phyloP scores from a whole-genome alignment of 2,113 vertebrate species.

The Chaetorhynchus papuensis region DNA sequence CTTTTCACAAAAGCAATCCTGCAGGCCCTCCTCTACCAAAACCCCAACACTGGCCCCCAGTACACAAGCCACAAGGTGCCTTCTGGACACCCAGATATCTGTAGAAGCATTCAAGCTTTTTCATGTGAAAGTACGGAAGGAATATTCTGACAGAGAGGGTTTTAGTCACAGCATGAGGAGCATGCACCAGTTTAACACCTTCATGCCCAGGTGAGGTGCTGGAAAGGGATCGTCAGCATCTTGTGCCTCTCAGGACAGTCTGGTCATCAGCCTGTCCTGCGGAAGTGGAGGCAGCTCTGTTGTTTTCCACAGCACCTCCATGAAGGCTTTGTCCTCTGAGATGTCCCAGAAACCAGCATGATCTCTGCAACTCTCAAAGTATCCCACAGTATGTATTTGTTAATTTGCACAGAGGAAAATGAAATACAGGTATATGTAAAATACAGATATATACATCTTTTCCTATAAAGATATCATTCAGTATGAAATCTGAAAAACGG shows the following conservation, averaged over 20 bases:
- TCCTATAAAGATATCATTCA: background rate
- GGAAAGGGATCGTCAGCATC: background rate
- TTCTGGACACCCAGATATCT: background rate
- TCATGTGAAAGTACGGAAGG: background rate
- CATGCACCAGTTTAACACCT: background rate
- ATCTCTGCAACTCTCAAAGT: background rate
- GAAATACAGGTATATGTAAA: background rate
- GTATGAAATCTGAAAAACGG: background rate
- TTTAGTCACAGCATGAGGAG: background rate
- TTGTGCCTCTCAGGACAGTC: background rate
- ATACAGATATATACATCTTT: background rate
- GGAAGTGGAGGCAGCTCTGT: background rate
- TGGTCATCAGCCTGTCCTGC: background rate
- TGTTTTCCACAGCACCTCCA: background rate
- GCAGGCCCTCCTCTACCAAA: background rate
- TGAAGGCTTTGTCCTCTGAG: background rate
- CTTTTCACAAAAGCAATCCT: background rate
- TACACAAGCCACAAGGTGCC: background rate
- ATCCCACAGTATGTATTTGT: background rate
- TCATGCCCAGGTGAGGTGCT: background rate
- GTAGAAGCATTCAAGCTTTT: background rate
- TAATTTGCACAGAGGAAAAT: background rate
- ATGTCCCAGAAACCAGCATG: background rate
- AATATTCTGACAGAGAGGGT: background rate
- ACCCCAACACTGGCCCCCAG: background rate